Evolutionary conservation across 1,140 invertebrate genomes (phyloP).

Genomic region (Pygmarrhopalites habei): DNA sequence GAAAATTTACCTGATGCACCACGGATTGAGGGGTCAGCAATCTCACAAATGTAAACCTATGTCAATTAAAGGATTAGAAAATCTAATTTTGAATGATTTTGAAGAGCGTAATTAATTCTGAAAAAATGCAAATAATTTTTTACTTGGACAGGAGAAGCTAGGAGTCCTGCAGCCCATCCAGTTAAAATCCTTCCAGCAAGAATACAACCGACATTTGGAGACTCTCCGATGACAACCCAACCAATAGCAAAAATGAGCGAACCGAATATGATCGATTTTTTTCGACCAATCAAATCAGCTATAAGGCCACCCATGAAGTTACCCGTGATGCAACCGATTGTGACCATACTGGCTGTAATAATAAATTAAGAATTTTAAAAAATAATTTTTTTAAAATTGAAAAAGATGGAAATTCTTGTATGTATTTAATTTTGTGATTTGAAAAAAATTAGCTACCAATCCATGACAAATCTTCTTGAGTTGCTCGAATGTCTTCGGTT

Average conservation of each 20-base stretch:
- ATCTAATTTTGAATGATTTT: neutral
- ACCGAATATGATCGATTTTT: slow-evolving; percentile 32
- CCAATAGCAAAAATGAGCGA: slow-evolving; percentile 32
- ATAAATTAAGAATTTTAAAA: no score
- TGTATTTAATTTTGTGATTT: no score
- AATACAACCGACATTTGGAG: slow-evolving; percentile 20
- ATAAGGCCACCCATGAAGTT: slow-evolving; percentile 31
- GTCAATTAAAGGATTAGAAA: slow-evolving; percentile 1
- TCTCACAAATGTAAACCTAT: slow-evolving; percentile 49
- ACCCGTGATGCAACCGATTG: slow-evolving; percentile 33
- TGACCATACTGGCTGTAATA: slow-evolving; percentile 30
- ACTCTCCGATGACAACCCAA: slow-evolving; percentile 35
- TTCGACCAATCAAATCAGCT: slow-evolving; percentile 32
- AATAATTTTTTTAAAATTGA: no score
- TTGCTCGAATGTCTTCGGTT: no score
- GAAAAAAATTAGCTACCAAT: no score
- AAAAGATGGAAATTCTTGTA: no score
- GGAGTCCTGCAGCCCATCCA: slow-evolving; percentile 34
- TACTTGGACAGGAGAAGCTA: slow-evolving; percentile 33
- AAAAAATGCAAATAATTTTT: neutral
- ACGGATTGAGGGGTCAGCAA: slow-evolving; percentile 46
- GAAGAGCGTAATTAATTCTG: neutral
- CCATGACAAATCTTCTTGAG: no score
- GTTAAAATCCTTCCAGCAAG: slow-evolving; percentile 34
- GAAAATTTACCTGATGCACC: no score